Conservation (phyloP, 2,797 vertebrate species). For the Phrynocephalus forsythii region DNA sequence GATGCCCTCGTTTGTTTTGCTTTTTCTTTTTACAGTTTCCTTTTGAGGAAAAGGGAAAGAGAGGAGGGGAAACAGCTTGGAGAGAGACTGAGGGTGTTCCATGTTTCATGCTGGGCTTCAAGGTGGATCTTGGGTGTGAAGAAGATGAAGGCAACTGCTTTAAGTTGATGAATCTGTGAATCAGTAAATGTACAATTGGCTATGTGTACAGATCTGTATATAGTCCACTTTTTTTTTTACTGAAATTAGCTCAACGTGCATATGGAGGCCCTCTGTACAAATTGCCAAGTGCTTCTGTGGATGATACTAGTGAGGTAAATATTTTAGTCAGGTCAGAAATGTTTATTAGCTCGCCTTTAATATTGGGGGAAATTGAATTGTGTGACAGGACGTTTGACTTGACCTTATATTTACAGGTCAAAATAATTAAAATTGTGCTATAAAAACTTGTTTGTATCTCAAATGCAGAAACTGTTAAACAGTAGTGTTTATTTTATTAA, state of each 20-base stretch:
- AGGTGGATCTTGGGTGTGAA: slow-evolving; percentile 45
- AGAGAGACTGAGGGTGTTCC: not conserved
- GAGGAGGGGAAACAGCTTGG: not conserved
- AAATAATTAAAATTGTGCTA: slow-evolving; percentile 75
- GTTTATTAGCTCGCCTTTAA: slow-evolving; percentile 91
- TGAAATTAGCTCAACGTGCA: slow-evolving; percentile 80
- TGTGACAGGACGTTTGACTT: slow-evolving; percentile 76
- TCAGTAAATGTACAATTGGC: slow-evolving; percentile 79
- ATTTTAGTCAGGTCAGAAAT: slow-evolving; percentile 88
- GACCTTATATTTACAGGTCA: slow-evolving; percentile 78
- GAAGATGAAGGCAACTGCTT: slow-evolving; percentile 74
- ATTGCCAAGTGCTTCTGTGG: slow-evolving; percentile 91
- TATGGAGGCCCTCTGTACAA: slow-evolving; percentile 88
- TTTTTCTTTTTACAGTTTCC: slow-evolving; percentile 13
- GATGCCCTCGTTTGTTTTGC: not conserved
- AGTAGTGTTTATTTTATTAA: slow-evolving; percentile 63
- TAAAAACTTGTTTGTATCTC: slow-evolving; percentile 75
- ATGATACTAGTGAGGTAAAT: slow-evolving; percentile 87
- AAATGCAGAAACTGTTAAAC: slow-evolving; percentile 50
- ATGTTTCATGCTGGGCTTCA: slow-evolving; percentile 19
- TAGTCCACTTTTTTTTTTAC: slow-evolving; percentile 86
- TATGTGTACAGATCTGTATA: slow-evolving; percentile 92
- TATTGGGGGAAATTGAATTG: slow-evolving; percentile 82
- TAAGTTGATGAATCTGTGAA: slow-evolving; percentile 74
- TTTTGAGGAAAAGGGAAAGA: slow-evolving; percentile 3